Evolutionary conservation across 2,888 invertebrate species (phyloP).

Genomic region (Cephus nigrinus): DNA sequence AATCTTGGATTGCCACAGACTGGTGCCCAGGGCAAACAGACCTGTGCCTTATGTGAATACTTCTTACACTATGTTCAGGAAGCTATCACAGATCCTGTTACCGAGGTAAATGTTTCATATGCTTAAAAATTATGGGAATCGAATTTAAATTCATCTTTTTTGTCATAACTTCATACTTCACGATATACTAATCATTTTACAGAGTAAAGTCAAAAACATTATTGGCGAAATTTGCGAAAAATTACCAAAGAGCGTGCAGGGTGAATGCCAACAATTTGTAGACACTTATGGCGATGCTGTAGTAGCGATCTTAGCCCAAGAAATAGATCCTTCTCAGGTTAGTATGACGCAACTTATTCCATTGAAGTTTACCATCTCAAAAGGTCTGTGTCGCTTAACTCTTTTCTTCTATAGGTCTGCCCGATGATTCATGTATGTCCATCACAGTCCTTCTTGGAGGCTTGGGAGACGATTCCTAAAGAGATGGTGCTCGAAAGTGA

Average conservation of each 20-base stretch:
- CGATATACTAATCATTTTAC: constrained; percentile 55
- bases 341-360: constrained; percentile 41
- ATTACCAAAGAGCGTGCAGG: constrained; percentile 73
- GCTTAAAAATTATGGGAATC: not conserved
- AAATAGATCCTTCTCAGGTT: constrained; percentile 80
- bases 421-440: constrained; percentile 80
- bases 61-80: constrained; percentile 83
- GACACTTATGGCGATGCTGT: constrained; percentile 83
- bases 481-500: constrained; percentile 68
- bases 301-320: constrained; percentile 81
- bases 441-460: constrained; percentile 64
- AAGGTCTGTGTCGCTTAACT: not conserved
- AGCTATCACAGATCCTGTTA: constrained; percentile 75
- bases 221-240: constrained; percentile 78
- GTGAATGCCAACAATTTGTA: constrained; percentile 80
- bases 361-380: not conserved
- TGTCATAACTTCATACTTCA: constrained; percentile 26
- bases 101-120: constrained; percentile 69
- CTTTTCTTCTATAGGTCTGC: constrained; percentile 70
- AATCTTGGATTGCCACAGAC: constrained; percentile 39
- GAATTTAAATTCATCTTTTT: constrained; percentile 8
- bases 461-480: constrained; percentile 51
- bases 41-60: constrained; percentile 86
- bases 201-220: constrained; percentile 77
- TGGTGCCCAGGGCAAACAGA: constrained; percentile 66